Conservation (phyloP, 2,797 vertebrate species). For the Sebastes umbrosus region DNA sequence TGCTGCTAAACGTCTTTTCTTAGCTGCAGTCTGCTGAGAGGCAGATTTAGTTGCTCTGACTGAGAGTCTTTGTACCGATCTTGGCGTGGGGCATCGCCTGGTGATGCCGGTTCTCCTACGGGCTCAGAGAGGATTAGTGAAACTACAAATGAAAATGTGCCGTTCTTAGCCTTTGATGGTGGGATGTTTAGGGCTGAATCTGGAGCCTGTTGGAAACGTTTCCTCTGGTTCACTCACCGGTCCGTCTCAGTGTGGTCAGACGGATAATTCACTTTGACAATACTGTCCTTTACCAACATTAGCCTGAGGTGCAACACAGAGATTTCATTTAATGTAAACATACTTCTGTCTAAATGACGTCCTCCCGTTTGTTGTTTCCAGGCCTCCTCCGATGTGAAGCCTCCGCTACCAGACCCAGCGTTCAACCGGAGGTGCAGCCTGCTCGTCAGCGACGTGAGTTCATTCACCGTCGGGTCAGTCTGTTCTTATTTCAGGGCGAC, state of each 20-base stretch:
- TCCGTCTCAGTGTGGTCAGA: background rate
- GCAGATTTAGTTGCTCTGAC: background rate
- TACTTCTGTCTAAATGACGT: no score
- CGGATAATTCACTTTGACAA: background rate
- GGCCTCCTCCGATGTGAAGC: constrained; percentile 25
- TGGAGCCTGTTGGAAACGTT: background rate
- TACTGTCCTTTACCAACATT: background rate
- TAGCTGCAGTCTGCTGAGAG: constrained; percentile 25
- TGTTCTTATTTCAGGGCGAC: background rate
- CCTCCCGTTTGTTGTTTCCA: constrained; percentile 6
- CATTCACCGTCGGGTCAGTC: background rate
- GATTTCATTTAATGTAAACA: background rate
- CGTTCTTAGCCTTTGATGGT: constrained; percentile 52
- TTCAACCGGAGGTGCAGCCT: constrained; percentile 75
- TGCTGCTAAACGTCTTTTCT: background rate
- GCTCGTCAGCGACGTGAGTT: constrained; percentile 65
- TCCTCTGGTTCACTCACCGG: background rate
- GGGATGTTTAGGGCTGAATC: constrained; percentile 7
- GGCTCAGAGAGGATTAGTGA: constrained; percentile 47
- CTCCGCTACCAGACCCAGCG: constrained; percentile 48
- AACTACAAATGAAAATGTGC: constrained; percentile 46
- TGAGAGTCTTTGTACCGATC: constrained; percentile 20
- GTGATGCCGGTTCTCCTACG: constrained; percentile 13
- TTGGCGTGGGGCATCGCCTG: constrained; percentile 23
- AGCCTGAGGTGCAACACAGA: background rate